Evolutionary conservation across 2,888 invertebrate species (phyloP), one percentile per base, ranked within the genome.

Genomic region (Himalopsyche kuldschensis): DNA sequence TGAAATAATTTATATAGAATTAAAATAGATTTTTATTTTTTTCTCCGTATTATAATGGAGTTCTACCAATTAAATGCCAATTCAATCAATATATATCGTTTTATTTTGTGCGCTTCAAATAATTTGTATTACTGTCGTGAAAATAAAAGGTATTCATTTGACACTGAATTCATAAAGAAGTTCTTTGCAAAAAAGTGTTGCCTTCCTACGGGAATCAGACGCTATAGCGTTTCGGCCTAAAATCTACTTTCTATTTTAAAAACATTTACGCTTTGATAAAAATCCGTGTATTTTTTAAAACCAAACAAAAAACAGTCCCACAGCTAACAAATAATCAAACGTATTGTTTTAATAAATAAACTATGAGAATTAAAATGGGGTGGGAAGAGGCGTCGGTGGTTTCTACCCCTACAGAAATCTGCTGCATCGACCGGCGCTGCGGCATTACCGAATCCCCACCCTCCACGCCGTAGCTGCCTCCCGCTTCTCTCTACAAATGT

Each of bases 401-500:
- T 69, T 15, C 30, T 69, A 69, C 69, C 69, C 69, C 69, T 69
- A 69, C 69, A 69, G 69, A 69, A 69, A 69, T 69, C 69, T 47
- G 80, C 80, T 75, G 81, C 81, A 81, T 81, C 81, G 81, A 81
- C 81, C 81, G 81, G 76, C 76, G 75, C 76, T 81, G 81, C 81
- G 81, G 81, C 81, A 81, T 32, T 48, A 47, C 55, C 46, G 32
- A 8, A 47, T 10, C 81, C 81, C 35, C 76, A 41, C 69, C 69
- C 27, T 55, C 24, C n/a, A 27, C 27, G 75, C 75, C 79, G 31
- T 41, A 24, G 30, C 78, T 11, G 31, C 47, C 80, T 27, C 75
- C 75, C 80, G 35, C 75, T 48, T 41, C 75, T 27, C 80, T 75
- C 80, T 27, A 35, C 27, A 30, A 8, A 46, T 32, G 79, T 69